Evolutionary conservation across 2,888 invertebrate genomes (phyloP).

Genomic region (Linhomoeus sp.): DNA sequence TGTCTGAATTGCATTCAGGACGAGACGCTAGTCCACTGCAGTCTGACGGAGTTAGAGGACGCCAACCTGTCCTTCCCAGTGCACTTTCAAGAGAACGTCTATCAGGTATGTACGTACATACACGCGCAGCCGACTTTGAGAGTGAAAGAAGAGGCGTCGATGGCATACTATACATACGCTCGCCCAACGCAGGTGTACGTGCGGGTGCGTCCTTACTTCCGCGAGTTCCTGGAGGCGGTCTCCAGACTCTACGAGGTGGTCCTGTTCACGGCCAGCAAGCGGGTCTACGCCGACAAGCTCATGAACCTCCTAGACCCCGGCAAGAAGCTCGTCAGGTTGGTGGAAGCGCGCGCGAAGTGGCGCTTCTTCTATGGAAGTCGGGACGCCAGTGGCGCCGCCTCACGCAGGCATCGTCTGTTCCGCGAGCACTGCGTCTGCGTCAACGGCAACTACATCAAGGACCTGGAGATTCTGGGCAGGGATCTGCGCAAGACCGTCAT

Average conservation of each 20-base stretch:
- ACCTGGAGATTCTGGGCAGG: constrained; percentile 70
- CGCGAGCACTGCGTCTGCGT: constrained; percentile 85
- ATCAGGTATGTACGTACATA: constrained; percentile 41
- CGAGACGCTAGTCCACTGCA: constrained; percentile 86
- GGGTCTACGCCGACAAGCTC: constrained; percentile 79
- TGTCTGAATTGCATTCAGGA: too few species aligned
- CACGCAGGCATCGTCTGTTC: constrained; percentile 54
- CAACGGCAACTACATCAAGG: constrained; percentile 88
- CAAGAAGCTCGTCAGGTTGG: constrained; percentile 59
- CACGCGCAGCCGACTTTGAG: too few species aligned
- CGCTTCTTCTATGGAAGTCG: background rate
- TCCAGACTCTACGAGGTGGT: constrained; percentile 74
- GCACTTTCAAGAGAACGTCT: constrained; percentile 67
- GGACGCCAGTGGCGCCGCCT: too few species aligned
- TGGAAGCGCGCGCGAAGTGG: background rate
- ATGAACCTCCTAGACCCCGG: constrained; percentile 74
- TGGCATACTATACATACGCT: too few species aligned
- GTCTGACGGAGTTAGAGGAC: constrained; percentile 68
- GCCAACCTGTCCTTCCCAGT: constrained; percentile 85
- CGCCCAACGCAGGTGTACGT: constrained; percentile 42
- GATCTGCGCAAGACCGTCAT: constrained; percentile 71
- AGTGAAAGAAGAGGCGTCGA: too few species aligned
- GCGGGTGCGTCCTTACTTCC: constrained; percentile 68
- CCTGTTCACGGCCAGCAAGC: constrained; percentile 80
- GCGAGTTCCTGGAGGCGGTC: constrained; percentile 71